These are phyloP conservation scores for Chamaetylas fuelleborni DNA, from an alignment of 2,113 vertebrate genomes.

Conservation along the genomic window DNA sequence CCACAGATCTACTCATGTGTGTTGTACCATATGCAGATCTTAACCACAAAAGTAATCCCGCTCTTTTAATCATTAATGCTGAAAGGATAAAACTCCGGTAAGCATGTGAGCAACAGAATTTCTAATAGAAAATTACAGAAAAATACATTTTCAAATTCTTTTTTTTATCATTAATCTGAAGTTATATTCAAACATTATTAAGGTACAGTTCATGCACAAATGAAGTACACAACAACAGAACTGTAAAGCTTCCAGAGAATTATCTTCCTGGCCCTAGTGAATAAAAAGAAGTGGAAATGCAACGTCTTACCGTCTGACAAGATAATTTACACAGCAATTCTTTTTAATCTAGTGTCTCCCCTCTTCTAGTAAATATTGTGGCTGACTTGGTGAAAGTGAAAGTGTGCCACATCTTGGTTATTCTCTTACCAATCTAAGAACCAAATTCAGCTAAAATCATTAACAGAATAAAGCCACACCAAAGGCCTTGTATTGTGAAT, in stretches of 20 bases:
- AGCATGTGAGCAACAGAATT: background rate
- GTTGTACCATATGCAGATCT: background rate
- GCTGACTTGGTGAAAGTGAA: background rate
- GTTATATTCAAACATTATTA: background rate
- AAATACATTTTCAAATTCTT: background rate
- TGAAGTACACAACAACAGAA: background rate
- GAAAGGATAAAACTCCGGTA: background rate
- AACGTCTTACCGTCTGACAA: background rate
- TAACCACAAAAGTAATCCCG: background rate
- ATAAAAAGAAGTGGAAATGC: background rate
- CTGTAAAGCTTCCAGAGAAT: background rate
- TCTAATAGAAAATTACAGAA: background rate
- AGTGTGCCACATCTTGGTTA: background rate
- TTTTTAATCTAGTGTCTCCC: background rate
- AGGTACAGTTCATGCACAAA: background rate
- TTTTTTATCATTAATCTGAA: background rate
- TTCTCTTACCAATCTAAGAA: background rate
- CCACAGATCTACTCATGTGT: background rate
- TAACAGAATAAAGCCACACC: background rate
- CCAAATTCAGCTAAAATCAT: background rate
- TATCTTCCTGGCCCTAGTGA: background rate
- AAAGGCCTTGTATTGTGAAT: background rate
- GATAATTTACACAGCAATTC: background rate
- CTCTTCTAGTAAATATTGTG: background rate
- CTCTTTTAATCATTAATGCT: background rate